Evolutionary conservation across 2,888 invertebrate species (phyloP), one percentile per base, ranked within the genome.

Genomic region (Pinctada fucata): DNA sequence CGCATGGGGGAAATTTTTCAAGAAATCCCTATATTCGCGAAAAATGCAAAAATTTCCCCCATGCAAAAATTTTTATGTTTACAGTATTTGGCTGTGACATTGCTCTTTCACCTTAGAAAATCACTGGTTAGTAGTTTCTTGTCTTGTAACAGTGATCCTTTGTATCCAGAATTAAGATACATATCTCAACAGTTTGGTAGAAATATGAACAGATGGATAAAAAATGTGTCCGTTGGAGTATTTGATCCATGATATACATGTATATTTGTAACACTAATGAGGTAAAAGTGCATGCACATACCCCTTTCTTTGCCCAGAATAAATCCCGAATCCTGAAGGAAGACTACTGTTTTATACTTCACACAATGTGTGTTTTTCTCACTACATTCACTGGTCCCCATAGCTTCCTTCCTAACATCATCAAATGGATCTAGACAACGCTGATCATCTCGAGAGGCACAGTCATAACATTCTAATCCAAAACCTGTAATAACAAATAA

Each of bases 221-320:
- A 31, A 31, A 31, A 31, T 31, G 31, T 31, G 31, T 58, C 58
- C 13, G 58, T 58, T 58, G 58, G 13, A 10, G 6, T 13, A 58
- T 58, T 58, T 58, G 58, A 58, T 58, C 1, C 31, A 31, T 31
- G 31, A 31, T 31, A 31, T 31, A 31, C 31, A 31, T 31, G 31
- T 31, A 31, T 31, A 31, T 31, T 31, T 31, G 31, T 31, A 31
- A 31, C 31, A 31, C 31, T 31, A 31, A 31, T 31, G 31, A 31
- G 31, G 31, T 31, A 31, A 31, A 31, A 69, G 13, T 69, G 2
- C 13, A 48, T 72, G 48, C 31, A 81, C 82, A 58, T 80, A 89
- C 89, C 84, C 87, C 87, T 87, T 10, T 84, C 83, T 79, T 83
- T 79, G n/a, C 89, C 88, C 6, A 79, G 79, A 48, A 88, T 88